Percentiles rank a stretch among this genome's conserved stretches.
These are phyloP conservation scores for Cancer borealis DNA, from an alignment of 2,888 invertebrate genomes.

Conservation along the genomic window DNA sequence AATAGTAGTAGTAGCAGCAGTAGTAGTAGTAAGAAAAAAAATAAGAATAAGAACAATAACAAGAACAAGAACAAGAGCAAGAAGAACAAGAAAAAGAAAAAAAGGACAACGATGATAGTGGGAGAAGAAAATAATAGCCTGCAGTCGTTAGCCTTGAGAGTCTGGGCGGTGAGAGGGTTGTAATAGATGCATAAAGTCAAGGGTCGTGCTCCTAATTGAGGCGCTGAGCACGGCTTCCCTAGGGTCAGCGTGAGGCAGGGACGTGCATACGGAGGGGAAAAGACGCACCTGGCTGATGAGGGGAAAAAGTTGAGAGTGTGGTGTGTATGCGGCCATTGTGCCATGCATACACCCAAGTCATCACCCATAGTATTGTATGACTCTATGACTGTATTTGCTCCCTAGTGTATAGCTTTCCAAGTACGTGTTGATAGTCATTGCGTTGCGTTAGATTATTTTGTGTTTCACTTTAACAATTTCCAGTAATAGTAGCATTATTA, in stretches of 20 bases:
- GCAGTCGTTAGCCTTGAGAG: neutral
- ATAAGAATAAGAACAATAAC: neutral
- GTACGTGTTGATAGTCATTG: no score
- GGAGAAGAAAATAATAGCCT: neutral
- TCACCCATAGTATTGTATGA: no score
- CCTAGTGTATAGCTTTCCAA: no score
- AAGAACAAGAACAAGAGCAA: neutral
- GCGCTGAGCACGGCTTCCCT: neutral
- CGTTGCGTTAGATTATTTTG: no score
- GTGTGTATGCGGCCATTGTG: neutral
- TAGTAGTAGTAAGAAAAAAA: neutral
- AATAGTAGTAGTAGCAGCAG: neutral
- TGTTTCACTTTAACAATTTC: no score
- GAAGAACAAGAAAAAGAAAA: neutral
- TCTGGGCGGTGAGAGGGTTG: neutral
- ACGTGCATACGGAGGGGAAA: no score
- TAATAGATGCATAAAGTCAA: constrained; percentile 22
- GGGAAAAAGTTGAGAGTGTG: neutral
- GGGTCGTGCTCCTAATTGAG: neutral
- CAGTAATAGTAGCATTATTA: neutral
- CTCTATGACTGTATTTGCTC: no score
- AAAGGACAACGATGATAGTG: neutral
- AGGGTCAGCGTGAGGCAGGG: no score
- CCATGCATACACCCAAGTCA: no score
- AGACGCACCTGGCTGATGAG: no score